phyloP scores from a whole-genome alignment of 2,888 invertebrate species.

The Rotaria sp. region DNA sequence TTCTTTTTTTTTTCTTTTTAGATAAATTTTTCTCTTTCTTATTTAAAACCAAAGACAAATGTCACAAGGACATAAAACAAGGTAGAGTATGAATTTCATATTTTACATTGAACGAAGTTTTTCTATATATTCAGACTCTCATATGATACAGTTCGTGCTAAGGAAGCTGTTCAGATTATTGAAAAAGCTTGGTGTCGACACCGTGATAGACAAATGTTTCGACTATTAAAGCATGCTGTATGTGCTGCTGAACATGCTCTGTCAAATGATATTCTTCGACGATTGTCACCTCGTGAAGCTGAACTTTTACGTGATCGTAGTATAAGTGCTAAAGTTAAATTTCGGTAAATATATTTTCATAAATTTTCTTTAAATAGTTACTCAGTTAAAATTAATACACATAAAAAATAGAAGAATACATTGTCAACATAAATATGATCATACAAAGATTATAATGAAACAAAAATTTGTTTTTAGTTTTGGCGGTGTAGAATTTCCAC shows the following conservation, averaged over 20 bases:
- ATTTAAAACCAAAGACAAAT: neutral
- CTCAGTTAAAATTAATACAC: no score
- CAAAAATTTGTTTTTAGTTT: conserved; percentile 46
- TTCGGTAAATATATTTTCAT: conserved; percentile 45
- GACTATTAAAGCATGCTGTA: conserved; percentile 52
- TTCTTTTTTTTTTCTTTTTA: neutral
- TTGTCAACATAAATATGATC: no score
- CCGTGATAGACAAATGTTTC: conserved; percentile 53
- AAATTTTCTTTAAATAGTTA: neutral
- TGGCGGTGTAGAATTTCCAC: conserved; percentile 54
- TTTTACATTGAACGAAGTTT: neutral
- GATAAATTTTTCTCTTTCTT: neutral
- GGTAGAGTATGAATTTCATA: neutral
- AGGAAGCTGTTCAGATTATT: conserved; percentile 47
- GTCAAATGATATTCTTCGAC: conserved; percentile 51
- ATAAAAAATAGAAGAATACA: no score
- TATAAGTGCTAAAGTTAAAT: conserved; percentile 48
- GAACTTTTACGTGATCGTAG: conserved; percentile 50
- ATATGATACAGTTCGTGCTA: neutral
- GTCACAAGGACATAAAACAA: neutral
- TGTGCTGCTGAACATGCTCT: conserved; percentile 55
- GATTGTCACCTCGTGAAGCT: conserved; percentile 53
- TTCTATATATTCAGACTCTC: neutral
- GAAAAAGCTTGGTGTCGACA: conserved; percentile 52
- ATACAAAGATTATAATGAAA: no score